phyloP scores from a whole-genome alignment of 1,140 invertebrate genomes.

The Aradophagus sp. region DNA sequence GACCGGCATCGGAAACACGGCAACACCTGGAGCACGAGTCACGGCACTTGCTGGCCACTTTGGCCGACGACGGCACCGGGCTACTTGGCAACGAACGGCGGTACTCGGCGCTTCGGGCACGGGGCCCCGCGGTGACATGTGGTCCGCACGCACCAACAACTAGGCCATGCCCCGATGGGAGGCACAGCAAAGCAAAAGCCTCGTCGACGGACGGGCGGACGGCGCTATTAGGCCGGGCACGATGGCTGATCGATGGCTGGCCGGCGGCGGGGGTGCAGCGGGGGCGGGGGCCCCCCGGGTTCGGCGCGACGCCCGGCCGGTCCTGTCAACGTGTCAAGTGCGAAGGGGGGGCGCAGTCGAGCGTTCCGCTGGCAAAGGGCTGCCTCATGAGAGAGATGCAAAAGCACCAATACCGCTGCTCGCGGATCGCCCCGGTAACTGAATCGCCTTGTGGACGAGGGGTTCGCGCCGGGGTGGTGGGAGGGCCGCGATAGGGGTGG shows the following conservation, averaged over 20 bases:
- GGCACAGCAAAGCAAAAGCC: conserved; percentile 15
- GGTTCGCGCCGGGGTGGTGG: conserved; percentile 57
- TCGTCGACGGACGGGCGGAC: conserved; percentile 5
- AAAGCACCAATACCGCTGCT: conserved; percentile 65
- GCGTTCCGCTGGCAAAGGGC: conserved; percentile 28
- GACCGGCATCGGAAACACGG: too few species aligned
- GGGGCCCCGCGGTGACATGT: conserved; percentile 27
- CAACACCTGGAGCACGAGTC: too few species aligned
- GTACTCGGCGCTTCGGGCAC: not conserved
- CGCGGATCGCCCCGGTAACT: conserved; percentile 72
- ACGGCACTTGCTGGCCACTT: too few species aligned
- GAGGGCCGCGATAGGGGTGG: conserved; percentile 44
- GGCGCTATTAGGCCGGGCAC: conserved; percentile 27
- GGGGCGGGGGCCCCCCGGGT: conserved; percentile 24
- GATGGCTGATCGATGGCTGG: conserved; percentile 25
- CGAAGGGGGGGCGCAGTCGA: conserved; percentile 30
- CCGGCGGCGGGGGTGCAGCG: too few species aligned
- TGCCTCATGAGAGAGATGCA: conserved; percentile 51
- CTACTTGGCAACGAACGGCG: too few species aligned
- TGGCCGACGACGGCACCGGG: too few species aligned
- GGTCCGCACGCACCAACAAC: conserved; percentile 53
- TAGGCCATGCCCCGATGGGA: conserved; percentile 54
- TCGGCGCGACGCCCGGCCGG: not conserved
- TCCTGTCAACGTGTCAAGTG: conserved; percentile 35
- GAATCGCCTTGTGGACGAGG: conserved; percentile 65